Evolutionary conservation across 2,797 vertebrate genomes (phyloP).

Genomic region (Tolypeutes matacus): DNA sequence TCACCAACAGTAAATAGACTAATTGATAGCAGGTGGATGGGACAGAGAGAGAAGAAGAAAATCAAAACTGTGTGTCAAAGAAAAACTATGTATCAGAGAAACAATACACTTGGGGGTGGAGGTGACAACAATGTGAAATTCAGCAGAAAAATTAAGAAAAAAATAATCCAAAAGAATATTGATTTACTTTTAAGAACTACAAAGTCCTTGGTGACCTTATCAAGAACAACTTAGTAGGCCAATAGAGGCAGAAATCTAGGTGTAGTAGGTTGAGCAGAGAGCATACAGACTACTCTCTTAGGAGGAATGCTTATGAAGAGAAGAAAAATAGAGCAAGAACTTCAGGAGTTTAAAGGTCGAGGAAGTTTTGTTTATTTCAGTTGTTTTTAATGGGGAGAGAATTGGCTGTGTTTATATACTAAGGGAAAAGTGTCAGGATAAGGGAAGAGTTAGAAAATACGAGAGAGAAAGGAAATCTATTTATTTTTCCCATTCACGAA

Average conservation of each 20-base stretch:
- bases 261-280: background rate
- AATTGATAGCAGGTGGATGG: background rate
- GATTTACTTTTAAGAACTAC: background rate
- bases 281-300: background rate
- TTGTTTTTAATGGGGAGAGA: background rate
- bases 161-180: background rate
- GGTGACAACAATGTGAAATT: background rate
- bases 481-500: background rate
- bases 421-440: background rate
- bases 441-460: conserved; percentile 16
- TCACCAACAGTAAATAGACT: background rate
- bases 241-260: background rate
- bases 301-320: background rate
- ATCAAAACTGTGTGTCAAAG: background rate
- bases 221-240: background rate
- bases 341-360: background rate
- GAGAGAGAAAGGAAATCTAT: background rate
- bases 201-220: background rate
- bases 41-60: background rate
- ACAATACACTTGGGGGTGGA: too few species aligned
- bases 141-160: background rate
- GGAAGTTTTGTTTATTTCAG: background rate
- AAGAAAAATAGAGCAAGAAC: background rate
- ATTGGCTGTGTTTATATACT: background rate
- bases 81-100: background rate